phyloP scores from a whole-genome alignment of 2,797 vertebrate species.

The Triplophysa bombifrons region DNA sequence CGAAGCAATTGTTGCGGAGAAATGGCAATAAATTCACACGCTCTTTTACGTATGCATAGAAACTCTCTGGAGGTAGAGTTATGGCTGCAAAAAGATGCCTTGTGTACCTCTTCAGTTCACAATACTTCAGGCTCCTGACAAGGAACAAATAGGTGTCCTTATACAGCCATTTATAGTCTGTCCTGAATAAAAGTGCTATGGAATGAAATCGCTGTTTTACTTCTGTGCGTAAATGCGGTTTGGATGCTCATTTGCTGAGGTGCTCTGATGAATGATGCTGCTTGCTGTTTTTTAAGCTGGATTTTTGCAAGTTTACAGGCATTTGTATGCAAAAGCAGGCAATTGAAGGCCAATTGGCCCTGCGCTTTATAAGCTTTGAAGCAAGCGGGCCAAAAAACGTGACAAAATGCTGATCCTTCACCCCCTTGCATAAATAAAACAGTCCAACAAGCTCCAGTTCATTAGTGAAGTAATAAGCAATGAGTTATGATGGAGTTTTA shows the following conservation, averaged over 20 bases:
- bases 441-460: constrained; percentile 8
- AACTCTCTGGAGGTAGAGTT: constrained; percentile 64
- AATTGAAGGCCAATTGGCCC: neutral
- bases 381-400: neutral
- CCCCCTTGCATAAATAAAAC: neutral
- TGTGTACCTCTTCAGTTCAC: constrained; percentile 26
- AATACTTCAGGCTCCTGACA: constrained; percentile 32
- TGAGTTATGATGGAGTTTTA: constrained; percentile 41
- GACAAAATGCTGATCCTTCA: constrained; percentile 16
- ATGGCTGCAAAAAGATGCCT: constrained; percentile 52
- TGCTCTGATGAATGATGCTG: constrained; percentile 7
- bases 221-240: constrained; percentile 27
- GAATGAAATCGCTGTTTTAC: neutral
- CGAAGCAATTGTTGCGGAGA: constrained; percentile 56
- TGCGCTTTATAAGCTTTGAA: constrained; percentile 11
- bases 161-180: constrained; percentile 35
- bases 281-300: neutral
- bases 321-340: neutral
- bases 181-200: constrained; percentile 27
- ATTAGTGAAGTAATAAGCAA: constrained; percentile 39
- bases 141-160: constrained; percentile 41
- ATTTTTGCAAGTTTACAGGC: neutral
- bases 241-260: constrained; percentile 9
- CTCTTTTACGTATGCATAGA: constrained; percentile 62
- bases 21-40: constrained; percentile 65